Base-by-base conservation (phyloP, 2,888 invertebrate genomes). In the Adelognathus sp. region DNA sequence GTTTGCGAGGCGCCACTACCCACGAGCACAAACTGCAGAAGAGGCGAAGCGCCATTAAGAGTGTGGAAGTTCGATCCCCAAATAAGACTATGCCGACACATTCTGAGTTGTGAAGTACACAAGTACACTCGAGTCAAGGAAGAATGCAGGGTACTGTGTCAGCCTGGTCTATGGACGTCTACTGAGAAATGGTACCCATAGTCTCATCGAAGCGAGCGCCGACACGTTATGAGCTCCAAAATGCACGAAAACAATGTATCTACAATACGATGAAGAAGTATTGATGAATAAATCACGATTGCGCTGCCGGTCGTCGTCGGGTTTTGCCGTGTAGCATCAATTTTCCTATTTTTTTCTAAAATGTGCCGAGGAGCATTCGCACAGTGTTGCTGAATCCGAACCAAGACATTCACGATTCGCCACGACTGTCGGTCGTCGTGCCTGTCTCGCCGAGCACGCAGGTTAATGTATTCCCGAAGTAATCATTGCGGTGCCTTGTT, bases 401-500 rank as follows among this genome's bases (percentile, higher is more conserved):
- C 39, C 24, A 27, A 54, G 44, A 60, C 66, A 61, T 27, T 61
- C 21, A 33, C 52, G 21, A 66, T 50, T 21, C 50, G 54, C 61
- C 24, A 16, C 63, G 50, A 52, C 29, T 66, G 75, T 79, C 71
- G 24, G 54, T 56, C 75, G 70, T 74, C 64, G 70, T 66, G 74
- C n/a, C 60, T 71, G 56, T 71, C 54, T 79, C 64, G 50, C 21
- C 54, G 79, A 79, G 84, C 77, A 81, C 73, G 85, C 82, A 81
- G 83, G 84, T 81, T 86, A 87, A 87, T 86, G 82, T 86, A 86
- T 87, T 87, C 85, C 76, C 80, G 80, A 78, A 83, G 85, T 83
- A 87, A 87, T 86, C 84, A 87, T 85, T 85, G 85, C 85, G 84
- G 85, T 87, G 83, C 81, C 86, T 85, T 84, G 84, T 86, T 86